Percentiles rank a stretch among this genome's conserved stretches.
These are phyloP conservation scores for Synanceia verrucosa DNA, from an alignment of 2,797 vertebrate genomes.

Conservation along the genomic window DNA sequence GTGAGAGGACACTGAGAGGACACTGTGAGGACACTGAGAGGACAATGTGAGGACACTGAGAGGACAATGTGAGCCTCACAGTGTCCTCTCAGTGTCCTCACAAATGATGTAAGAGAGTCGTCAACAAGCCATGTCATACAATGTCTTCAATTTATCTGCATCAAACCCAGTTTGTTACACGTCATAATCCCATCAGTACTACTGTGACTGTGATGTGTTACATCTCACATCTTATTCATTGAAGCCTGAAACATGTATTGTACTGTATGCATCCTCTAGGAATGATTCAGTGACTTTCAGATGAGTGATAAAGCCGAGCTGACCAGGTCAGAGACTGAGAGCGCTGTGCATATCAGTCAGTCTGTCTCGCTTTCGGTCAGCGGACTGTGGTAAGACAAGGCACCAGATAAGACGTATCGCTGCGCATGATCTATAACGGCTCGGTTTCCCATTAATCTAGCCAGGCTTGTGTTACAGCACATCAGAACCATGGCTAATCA, in stretches of 20 bases:
- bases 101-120: background rate
- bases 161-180: background rate
- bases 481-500: constrained; percentile 54
- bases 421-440: constrained; percentile 49
- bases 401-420: constrained; percentile 59
- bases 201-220: background rate
- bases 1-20: too few relatives aligned
- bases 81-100: too few relatives aligned
- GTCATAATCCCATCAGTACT: background rate
- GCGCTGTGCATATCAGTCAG: constrained; percentile 18
- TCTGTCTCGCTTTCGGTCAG: constrained; percentile 47
- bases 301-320: constrained; percentile 6
- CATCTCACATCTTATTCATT: background rate
- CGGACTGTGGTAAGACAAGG: constrained; percentile 32
- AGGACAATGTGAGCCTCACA: too few relatives aligned
- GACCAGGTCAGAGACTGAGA: constrained; percentile 32
- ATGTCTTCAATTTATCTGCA: background rate
- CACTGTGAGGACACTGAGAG: too few relatives aligned
- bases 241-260: background rate
- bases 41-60: too few relatives aligned
- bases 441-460: constrained; percentile 65
- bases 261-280: constrained; percentile 1
- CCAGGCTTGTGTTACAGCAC: constrained; percentile 62
- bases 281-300: constrained; percentile 4
- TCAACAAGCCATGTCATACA: background rate